Evolutionary conservation across 2,888 invertebrate species (phyloP).

Genomic region (Vesta saturnalis): DNA sequence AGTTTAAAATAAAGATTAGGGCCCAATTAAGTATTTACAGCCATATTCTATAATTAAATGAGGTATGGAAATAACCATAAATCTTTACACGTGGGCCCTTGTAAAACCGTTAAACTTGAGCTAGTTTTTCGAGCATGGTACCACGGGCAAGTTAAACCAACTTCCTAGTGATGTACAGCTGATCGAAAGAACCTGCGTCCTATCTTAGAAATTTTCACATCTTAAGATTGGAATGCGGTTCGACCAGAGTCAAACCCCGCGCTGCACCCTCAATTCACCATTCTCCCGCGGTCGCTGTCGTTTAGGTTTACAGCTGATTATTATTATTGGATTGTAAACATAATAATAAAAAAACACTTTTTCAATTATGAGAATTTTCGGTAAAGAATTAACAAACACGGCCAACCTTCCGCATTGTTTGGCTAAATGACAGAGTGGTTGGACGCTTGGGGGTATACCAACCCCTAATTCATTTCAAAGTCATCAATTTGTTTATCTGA

Average conservation of each 20-base stretch:
- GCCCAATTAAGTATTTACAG: too few relatives aligned
- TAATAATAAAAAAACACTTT: conserved; percentile 18
- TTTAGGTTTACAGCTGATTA: conserved; percentile 33
- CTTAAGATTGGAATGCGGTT: conserved; percentile 44
- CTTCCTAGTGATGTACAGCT: conserved; percentile 36
- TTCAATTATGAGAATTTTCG: not conserved
- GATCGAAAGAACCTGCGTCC: conserved; percentile 32
- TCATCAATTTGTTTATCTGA: too few relatives aligned
- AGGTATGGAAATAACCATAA: not conserved
- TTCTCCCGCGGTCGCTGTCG: conserved; percentile 38
- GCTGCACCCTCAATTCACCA: conserved; percentile 44
- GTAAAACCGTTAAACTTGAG: conserved; percentile 13
- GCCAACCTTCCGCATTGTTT: too few relatives aligned
- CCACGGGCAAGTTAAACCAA: conserved; percentile 17
- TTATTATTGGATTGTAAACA: conserved; percentile 33
- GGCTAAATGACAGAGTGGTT: too few relatives aligned
- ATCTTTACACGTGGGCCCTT: not conserved
- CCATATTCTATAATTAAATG: too few relatives aligned
- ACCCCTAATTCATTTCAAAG: too few relatives aligned
- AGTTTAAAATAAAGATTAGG: too few relatives aligned
- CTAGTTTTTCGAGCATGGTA: conserved; percentile 19
- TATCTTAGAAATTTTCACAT: conserved; percentile 38
- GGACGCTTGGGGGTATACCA: too few relatives aligned
- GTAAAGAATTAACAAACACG: too few relatives aligned
- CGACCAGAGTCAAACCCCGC: conserved; percentile 42